phyloP scores from a whole-genome alignment of 2,113 vertebrate species.

The Callipepla californica region DNA sequence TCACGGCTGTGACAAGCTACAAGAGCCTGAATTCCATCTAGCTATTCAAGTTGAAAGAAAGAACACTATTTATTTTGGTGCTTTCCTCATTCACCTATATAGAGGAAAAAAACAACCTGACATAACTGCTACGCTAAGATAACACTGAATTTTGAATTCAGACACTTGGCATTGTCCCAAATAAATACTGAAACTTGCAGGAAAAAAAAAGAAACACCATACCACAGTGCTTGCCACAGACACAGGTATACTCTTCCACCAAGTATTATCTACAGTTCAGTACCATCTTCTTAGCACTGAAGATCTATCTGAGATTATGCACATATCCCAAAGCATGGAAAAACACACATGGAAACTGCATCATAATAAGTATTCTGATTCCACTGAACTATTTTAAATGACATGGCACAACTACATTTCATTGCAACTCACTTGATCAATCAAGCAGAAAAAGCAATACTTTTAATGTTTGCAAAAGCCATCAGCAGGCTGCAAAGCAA shows the following conservation, averaged over 20 bases:
- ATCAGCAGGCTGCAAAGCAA: not conserved
- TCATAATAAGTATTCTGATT: slow-evolving; percentile 1
- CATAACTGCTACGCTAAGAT: not conserved
- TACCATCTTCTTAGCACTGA: not conserved
- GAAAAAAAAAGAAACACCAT: not conserved
- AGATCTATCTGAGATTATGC: not conserved
- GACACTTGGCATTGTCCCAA: not conserved
- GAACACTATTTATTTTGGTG: not conserved
- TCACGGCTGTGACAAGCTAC: not conserved
- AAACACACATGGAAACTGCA: not conserved
- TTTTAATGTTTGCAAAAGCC: slow-evolving; percentile 32
- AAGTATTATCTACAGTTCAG: not conserved
- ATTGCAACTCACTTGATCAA: slow-evolving; percentile 50
- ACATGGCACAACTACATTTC: slow-evolving; percentile 33
- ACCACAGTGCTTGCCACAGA: not conserved
- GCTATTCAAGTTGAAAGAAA: not conserved
- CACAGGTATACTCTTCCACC: not conserved
- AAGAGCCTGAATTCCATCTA: not conserved
- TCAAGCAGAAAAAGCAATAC: slow-evolving; percentile 48
- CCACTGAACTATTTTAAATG: slow-evolving; percentile 27
- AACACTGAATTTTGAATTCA: slow-evolving; percentile 38
- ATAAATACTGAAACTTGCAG: not conserved
- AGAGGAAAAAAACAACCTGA: not conserved
- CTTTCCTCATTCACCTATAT: not conserved
- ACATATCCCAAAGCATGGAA: not conserved